Percentiles rank a stretch among this genome's conserved stretches.
Conservation (phyloP, 53 echinoderm and acorn worm species). For the Pentamera pediparva region DNA sequence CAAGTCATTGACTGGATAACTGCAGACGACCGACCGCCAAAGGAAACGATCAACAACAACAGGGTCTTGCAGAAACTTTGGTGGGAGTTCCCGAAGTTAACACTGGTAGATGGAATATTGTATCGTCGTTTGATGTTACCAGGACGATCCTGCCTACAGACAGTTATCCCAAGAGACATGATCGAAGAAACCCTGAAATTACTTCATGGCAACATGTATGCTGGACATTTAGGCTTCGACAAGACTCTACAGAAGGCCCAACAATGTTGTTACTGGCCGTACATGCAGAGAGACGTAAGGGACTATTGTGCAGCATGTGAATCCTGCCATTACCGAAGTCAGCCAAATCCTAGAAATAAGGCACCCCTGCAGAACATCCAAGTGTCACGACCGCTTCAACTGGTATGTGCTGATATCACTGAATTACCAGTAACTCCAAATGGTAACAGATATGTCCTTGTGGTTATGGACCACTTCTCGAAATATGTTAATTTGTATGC, state of each 20-base stretch:
- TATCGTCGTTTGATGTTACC: background rate
- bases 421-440: constrained; percentile 37
- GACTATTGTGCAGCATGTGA: constrained; percentile 31
- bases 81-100: constrained; percentile 10
- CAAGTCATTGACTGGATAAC: background rate
- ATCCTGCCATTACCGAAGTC: constrained; percentile 23
- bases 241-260: constrained; percentile 32
- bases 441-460: constrained; percentile 48
- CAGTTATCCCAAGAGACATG: constrained; percentile 1
- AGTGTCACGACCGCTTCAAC: constrained; percentile 30
- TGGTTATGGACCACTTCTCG: constrained; percentile 54
- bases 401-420: constrained; percentile 51
- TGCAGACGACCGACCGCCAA: background rate
- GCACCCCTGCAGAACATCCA: constrained; percentile 37
- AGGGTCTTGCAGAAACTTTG: background rate
- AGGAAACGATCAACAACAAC: too few species aligned
- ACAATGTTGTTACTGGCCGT: constrained; percentile 39
- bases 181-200: background rate
- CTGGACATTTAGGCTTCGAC: background rate
- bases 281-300: constrained; percentile 40
- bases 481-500: constrained; percentile 53
- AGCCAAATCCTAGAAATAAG: constrained; percentile 30
- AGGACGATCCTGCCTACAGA: background rate
- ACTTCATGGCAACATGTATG: constrained; percentile 18
- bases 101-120: background rate